These are phyloP conservation scores for Recurvirostra avosetta DNA, from an alignment of 2,113 vertebrate species.

Conservation along the genomic window DNA sequence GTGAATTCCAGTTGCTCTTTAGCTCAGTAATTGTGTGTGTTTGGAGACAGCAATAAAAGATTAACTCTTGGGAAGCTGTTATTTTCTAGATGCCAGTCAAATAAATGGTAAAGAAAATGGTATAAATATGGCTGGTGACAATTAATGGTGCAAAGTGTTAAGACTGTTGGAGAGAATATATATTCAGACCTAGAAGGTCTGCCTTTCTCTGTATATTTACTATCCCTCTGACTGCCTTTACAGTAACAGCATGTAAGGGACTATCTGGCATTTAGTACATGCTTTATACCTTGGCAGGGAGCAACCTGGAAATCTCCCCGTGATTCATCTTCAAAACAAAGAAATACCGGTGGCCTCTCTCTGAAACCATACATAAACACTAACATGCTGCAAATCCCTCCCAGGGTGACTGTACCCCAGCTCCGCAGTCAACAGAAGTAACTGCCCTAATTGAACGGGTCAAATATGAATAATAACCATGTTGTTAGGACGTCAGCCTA, in stretches of 20 bases:
- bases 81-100: neutral
- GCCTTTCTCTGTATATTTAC: neutral
- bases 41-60: neutral
- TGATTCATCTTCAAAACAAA: slow-evolving; percentile 6
- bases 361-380: neutral
- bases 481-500: neutral
- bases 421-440: neutral
- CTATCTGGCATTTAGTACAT: neutral
- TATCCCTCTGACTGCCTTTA: neutral
- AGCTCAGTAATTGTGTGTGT: neutral
- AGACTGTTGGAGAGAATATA: neutral
- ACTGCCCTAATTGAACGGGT: neutral
- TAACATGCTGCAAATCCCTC: neutral
- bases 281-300: neutral
- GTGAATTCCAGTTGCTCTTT: neutral
- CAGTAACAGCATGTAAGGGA: neutral
- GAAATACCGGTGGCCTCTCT: neutral
- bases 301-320: neutral
- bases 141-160: neutral
- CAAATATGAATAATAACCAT: neutral
- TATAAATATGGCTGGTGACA: neutral
- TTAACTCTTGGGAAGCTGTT: neutral
- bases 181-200: neutral
- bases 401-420: neutral
- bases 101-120: neutral